Conservation (phyloP, 2,888 invertebrate species). For the Neoaliturus tenellus region DNA sequence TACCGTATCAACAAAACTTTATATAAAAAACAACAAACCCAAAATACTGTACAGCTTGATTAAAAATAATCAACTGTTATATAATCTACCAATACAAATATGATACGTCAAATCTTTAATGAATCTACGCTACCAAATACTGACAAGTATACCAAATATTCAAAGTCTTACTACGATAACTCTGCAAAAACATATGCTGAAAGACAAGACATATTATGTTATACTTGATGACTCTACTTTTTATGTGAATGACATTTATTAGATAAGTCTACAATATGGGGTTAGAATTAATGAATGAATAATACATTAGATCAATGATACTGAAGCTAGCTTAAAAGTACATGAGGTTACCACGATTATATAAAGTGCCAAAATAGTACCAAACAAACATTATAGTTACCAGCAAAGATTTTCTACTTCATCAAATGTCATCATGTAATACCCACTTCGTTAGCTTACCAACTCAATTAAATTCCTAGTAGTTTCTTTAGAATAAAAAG, state of each 20-base stretch:
- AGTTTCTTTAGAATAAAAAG: too few species aligned
- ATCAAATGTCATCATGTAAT: too few species aligned
- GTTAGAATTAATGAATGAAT: not conserved
- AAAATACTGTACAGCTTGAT: not conserved
- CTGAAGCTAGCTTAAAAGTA: not conserved
- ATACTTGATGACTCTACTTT: not conserved
- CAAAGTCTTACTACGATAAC: not conserved
- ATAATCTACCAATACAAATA: not conserved
- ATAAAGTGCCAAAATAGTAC: too few species aligned
- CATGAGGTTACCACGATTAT: too few species aligned
- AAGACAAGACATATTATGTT: not conserved
- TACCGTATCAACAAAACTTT: not conserved
- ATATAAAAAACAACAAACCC: conserved; percentile 14
- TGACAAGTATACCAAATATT: not conserved
- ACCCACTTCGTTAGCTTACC: too few species aligned
- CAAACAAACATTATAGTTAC: too few species aligned
- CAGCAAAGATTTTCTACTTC: too few species aligned
- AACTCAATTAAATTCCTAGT: too few species aligned
- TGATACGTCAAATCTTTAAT: too few species aligned
- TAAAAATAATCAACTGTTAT: not conserved
- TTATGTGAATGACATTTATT: not conserved
- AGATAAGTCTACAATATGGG: not conserved
- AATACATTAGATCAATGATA: not conserved
- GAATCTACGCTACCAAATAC: not conserved
- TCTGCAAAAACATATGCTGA: not conserved